These are phyloP conservation scores for Sapayoa aenigma DNA, from an alignment of 2,113 vertebrate genomes.

Conservation along the genomic window DNA sequence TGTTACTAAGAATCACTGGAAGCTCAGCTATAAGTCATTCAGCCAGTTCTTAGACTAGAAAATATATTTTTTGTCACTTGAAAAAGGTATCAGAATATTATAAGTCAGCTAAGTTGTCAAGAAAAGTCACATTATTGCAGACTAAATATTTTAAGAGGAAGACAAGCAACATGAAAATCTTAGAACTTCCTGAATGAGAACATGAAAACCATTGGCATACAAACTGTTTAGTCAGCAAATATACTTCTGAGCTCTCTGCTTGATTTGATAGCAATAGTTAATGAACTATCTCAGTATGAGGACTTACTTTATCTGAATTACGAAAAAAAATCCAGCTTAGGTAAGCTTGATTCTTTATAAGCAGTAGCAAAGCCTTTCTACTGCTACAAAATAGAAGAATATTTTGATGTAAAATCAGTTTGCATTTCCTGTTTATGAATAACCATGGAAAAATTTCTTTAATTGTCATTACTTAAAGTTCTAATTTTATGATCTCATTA, in stretches of 20 bases:
- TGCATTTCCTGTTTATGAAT: neutral
- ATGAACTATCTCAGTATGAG: neutral
- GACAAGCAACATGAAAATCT: neutral
- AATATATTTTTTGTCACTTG: neutral
- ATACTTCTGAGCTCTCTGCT: neutral
- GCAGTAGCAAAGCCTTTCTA: neutral
- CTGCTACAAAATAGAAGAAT: neutral
- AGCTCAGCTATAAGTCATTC: too few relatives aligned
- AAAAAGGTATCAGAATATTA: constrained; percentile 11
- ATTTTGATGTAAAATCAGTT: neutral
- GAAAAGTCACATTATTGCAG: constrained; percentile 28
- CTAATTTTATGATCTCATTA: neutral
- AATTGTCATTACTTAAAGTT: neutral
- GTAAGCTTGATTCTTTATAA: neutral
- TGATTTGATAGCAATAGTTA: neutral
- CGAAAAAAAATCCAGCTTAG: neutral
- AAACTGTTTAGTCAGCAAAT: neutral
- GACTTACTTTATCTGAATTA: neutral
- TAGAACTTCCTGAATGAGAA: neutral
- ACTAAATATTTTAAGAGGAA: constrained; percentile 52
- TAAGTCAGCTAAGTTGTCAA: neutral
- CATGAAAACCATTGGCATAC: neutral
- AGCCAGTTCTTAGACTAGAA: neutral
- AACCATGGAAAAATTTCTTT: neutral
- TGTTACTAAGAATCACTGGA: neutral